Percentiles rank a stretch among this genome's conserved stretches.
These are phyloP conservation scores for Luperina nickerlii DNA, from an alignment of 2,888 invertebrate species.

Conservation along the genomic window DNA sequence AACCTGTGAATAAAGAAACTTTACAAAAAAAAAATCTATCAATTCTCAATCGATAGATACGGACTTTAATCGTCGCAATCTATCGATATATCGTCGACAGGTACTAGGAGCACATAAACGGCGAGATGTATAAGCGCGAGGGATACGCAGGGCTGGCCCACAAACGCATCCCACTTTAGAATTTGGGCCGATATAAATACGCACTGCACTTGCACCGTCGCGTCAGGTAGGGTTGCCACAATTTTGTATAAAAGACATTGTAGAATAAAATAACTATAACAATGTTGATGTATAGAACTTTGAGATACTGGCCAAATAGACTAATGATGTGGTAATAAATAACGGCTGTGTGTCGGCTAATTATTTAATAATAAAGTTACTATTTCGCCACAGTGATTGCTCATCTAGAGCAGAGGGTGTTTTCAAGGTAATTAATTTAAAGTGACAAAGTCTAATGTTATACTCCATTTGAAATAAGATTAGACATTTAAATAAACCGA, in stretches of 20 bases:
- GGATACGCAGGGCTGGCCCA: slow-evolving; percentile 87
- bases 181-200: slow-evolving; percentile 89
- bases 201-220: slow-evolving; percentile 87
- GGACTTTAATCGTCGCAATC: slow-evolving; percentile 27
- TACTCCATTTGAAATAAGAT: neutral
- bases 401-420: neutral
- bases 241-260: neutral
- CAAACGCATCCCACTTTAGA: slow-evolving; percentile 90
- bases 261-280: neutral
- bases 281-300: neutral
- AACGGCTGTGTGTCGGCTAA: neutral
- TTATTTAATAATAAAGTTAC: neutral
- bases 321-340: neutral
- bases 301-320: neutral
- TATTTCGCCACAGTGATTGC: neutral
- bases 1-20: neutral
- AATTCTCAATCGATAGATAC: slow-evolving; percentile 10
- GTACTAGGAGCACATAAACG: slow-evolving; percentile 74
- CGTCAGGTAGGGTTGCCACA: slow-evolving; percentile 75
- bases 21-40: neutral
- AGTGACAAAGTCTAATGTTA: neutral
- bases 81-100: slow-evolving; percentile 57
- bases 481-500: too few species aligned
- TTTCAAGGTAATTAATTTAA: neutral
- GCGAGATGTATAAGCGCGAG: slow-evolving; percentile 68